Percentiles rank a stretch among this genome's conserved stretches.
Evolutionary conservation across 1,140 invertebrate genomes (phyloP).

Genomic region (Vanessa atalanta): DNA sequence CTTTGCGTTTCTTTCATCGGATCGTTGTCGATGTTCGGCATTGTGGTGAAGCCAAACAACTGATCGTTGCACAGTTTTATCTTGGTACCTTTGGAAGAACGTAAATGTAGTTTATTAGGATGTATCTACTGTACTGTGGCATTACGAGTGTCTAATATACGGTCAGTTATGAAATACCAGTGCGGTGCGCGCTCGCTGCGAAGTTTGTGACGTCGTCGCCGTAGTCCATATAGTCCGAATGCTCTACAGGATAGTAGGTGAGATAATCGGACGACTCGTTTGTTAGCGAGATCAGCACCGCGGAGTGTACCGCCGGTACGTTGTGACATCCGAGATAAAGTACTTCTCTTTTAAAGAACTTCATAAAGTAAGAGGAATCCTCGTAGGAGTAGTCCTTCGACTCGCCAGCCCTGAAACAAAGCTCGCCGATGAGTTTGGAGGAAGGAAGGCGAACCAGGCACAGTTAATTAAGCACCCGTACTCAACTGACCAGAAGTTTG

Average conservation of each 20-base stretch:
- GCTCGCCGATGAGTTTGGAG: too few relatives aligned
- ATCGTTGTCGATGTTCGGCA: slow-evolving; percentile 86
- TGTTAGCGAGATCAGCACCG: slow-evolving; percentile 91
- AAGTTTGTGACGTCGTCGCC: slow-evolving; percentile 97
- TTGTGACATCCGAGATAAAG: slow-evolving; percentile 85
- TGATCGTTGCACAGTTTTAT: slow-evolving; percentile 92
- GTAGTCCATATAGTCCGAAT: slow-evolving; percentile 87
- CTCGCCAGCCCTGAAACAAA: too few relatives aligned
- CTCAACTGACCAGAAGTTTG: slow-evolving; percentile 91
- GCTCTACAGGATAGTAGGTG: slow-evolving; percentile 87
- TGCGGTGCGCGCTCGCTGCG: slow-evolving; percentile 90
- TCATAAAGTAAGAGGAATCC: too few relatives aligned
- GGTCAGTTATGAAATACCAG: slow-evolving; percentile 71
- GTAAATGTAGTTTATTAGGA: not conserved
- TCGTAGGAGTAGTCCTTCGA: too few relatives aligned
- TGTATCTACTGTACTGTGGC: too few relatives aligned
- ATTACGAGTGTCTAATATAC: too few relatives aligned
- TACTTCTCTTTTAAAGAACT: not conserved
- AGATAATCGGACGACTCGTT: slow-evolving; percentile 83
- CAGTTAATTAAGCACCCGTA: too few relatives aligned
- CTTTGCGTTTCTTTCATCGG: slow-evolving; percentile 86
- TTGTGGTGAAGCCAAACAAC: slow-evolving; percentile 90
- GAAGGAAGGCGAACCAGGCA: too few relatives aligned
- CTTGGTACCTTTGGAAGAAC: slow-evolving; percentile 81
- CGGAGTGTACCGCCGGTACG: slow-evolving; percentile 96